Percentiles rank a stretch among this genome's conserved stretches.
These are phyloP conservation scores for Fragum whitleyi DNA, from an alignment of 2,888 invertebrate genomes.

Conservation along the genomic window DNA sequence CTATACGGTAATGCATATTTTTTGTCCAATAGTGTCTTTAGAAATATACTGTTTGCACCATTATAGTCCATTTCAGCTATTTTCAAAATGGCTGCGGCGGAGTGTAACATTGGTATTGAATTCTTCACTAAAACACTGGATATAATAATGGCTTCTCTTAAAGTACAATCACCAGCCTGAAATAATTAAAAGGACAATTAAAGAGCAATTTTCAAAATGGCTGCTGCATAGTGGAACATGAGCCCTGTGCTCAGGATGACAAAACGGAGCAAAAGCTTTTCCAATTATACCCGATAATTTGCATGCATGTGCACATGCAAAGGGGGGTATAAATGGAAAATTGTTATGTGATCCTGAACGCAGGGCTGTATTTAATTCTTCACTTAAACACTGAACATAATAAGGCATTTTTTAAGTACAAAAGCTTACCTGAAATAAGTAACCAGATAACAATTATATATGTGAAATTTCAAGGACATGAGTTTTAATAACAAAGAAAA, in stretches of 20 bases:
- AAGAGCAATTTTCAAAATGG: conserved; percentile 96
- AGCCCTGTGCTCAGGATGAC: no score
- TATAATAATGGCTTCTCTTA: conserved; percentile 97
- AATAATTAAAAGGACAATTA: conserved; percentile 68
- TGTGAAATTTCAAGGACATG: no score
- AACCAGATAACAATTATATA: no score
- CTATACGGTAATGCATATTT: conserved; percentile 98
- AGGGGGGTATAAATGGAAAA: no score
- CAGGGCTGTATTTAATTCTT: conserved; percentile 97
- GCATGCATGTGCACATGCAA: no score
- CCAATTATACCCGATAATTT: no score
- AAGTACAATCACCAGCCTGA: conserved; percentile 95
- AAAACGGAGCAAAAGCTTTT: background rate
- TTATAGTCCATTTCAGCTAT: conserved; percentile 96
- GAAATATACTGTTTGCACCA: conserved; percentile 97
- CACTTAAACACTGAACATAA: conserved; percentile 95
- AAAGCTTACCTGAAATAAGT: conserved; percentile 90
- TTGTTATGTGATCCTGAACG: no score
- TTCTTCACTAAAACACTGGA: conserved; percentile 96
- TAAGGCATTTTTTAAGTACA: conserved; percentile 98
- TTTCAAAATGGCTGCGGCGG: conserved; percentile 96
- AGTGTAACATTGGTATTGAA: conserved; percentile 97
- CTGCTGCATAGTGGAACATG: conserved; percentile 97
- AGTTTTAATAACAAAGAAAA: no score
- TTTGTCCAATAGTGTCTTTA: conserved; percentile 97